phyloP scores from a whole-genome alignment of 2,888 invertebrate genomes.

The Folsomia manolachei region DNA sequence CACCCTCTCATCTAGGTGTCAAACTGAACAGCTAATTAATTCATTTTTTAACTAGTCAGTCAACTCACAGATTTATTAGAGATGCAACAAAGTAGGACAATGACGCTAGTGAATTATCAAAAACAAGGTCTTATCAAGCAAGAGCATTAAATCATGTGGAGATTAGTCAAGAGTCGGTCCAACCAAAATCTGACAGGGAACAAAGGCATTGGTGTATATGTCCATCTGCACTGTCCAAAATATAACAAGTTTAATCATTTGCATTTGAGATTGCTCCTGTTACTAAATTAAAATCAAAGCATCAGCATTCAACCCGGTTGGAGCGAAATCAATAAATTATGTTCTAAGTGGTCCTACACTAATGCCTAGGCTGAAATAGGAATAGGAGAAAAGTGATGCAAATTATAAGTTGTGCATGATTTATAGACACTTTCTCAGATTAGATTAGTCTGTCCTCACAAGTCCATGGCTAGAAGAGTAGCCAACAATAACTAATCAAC shows the following conservation, averaged over 20 bases:
- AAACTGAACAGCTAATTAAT: too few relatives aligned
- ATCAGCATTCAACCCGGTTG: not conserved
- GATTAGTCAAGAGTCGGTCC: too few relatives aligned
- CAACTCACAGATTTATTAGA: too few relatives aligned
- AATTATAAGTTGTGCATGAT: slow-evolving; percentile 20
- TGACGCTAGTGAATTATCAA: too few relatives aligned
- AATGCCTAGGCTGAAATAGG: not conserved
- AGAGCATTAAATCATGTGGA: not conserved
- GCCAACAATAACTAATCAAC: not conserved
- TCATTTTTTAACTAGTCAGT: too few relatives aligned
- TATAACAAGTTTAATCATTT: not conserved
- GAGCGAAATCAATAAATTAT: not conserved
- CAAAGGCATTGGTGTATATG: not conserved
- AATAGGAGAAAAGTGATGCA: slow-evolving; percentile 1
- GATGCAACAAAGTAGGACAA: too few relatives aligned
- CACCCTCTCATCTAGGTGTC: not conserved
- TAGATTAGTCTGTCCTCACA: slow-evolving; percentile 12
- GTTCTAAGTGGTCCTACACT: not conserved
- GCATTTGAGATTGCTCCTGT: not conserved
- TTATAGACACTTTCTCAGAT: slow-evolving; percentile 21
- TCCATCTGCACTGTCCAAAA: not conserved
- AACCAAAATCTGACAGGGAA: too few relatives aligned
- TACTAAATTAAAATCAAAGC: not conserved
- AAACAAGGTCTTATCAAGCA: not conserved
- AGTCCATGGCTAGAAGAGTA: not conserved